A percentile compares a stretch with the other conserved stretches of the same genome.
phyloP scores from a whole-genome alignment of 2,113 vertebrate species.

The Phylloscopus whistleri region DNA sequence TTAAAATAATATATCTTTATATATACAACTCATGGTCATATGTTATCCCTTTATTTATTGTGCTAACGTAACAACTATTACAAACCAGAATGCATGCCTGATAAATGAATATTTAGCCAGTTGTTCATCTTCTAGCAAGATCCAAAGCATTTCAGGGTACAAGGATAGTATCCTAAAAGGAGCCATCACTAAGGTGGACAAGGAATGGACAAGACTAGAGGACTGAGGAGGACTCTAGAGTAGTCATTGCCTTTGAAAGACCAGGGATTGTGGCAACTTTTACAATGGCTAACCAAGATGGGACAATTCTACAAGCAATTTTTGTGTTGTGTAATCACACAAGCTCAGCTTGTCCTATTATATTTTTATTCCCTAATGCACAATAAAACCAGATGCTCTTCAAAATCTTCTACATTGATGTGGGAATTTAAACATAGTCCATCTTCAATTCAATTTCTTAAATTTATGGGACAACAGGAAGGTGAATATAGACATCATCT shows the following conservation, averaged over 20 bases:
- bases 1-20: neutral
- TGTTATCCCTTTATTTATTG: neutral
- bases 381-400: neutral
- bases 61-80: neutral
- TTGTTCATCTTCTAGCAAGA: neutral
- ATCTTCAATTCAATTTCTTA: neutral
- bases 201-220: neutral
- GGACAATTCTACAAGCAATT: neutral
- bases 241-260: neutral
- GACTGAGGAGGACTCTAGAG: neutral
- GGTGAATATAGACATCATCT: neutral
- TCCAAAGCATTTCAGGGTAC: neutral
- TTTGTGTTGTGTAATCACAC: neutral
- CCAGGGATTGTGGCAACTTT: neutral
- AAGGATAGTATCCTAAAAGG: neutral
- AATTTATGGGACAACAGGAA: neutral
- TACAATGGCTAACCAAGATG: neutral
- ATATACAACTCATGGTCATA: neutral
- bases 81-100: neutral
- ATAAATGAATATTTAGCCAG: neutral
- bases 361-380: neutral
- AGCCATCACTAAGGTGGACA: neutral
- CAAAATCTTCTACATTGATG: neutral
- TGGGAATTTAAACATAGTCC: neutral
- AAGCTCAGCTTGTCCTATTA: neutral